These are phyloP conservation scores for Bufo bufo DNA, from an alignment of 2,113 vertebrate species.

Conservation along the genomic window DNA sequence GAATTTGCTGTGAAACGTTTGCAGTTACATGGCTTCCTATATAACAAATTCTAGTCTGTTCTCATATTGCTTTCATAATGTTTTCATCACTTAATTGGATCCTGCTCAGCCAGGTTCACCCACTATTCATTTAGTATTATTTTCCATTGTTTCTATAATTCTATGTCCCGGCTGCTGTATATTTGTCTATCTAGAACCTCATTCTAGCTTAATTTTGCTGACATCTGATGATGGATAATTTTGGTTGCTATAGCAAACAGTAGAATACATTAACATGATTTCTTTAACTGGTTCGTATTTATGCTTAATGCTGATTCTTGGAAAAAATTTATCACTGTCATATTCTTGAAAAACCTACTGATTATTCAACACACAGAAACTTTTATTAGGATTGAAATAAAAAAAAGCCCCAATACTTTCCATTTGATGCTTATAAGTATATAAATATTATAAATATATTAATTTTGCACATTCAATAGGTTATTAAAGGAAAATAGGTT, in stretches of 20 bases:
- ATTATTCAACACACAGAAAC: not conserved
- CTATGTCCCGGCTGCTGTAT: not conserved
- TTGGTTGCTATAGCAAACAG: constrained; percentile 16
- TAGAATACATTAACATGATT: not conserved
- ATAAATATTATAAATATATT: not conserved
- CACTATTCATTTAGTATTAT: constrained; percentile 11
- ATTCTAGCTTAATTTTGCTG: not conserved
- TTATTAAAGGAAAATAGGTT: no score
- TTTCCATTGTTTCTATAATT: not conserved
- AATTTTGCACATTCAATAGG: not conserved
- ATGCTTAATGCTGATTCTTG: not conserved
- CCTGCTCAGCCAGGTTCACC: not conserved
- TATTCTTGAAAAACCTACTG: not conserved
- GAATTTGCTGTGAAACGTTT: not conserved
- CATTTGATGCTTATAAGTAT: not conserved
- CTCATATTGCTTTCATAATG: not conserved
- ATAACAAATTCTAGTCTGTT: not conserved
- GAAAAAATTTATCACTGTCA: constrained; percentile 12
- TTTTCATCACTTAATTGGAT: constrained; percentile 26
- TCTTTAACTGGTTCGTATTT: not conserved
- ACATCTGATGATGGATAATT: constrained; percentile 3
- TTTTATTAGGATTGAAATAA: not conserved
- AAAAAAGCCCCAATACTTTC: not conserved
- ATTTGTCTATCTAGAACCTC: constrained; percentile 21
- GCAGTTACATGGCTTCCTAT: not conserved